A percentile compares a stretch with the other conserved stretches of the same genome.
phyloP scores from a whole-genome alignment of 2,888 invertebrate genomes.

The Venusia cambrica region DNA sequence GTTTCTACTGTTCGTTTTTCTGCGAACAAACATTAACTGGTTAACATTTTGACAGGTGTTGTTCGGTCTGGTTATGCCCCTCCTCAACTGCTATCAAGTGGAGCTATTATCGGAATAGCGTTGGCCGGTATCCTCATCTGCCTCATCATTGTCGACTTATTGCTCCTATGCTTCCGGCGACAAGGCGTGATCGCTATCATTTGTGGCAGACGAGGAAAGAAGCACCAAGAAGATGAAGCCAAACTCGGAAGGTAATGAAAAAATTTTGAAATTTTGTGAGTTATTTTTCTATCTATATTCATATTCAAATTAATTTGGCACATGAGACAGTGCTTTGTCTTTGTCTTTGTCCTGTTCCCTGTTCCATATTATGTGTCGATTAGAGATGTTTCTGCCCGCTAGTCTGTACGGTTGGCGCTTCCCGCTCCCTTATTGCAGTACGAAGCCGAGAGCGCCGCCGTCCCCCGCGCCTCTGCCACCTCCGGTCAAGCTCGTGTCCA shows the following conservation, averaged over 20 bases:
- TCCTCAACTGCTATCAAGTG: constrained; percentile 83
- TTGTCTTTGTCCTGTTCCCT: constrained; percentile 34
- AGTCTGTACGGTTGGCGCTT: constrained; percentile 98
- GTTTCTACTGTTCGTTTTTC: constrained; percentile 59
- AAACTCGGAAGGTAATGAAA: constrained; percentile 89
- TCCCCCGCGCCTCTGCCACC: constrained; percentile 90
- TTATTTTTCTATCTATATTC: constrained; percentile 24
- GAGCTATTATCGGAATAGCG: constrained; percentile 92
- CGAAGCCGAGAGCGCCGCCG: constrained; percentile 90
- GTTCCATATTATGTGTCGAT: constrained; percentile 62
- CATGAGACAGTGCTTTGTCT: constrained; percentile 47
- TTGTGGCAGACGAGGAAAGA: constrained; percentile 84
- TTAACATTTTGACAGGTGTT: constrained; percentile 59
- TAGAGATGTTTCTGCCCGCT: constrained; percentile 82
- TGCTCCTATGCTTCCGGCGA: constrained; percentile 86
- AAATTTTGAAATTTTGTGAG: constrained; percentile 9
- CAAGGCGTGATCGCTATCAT: constrained; percentile 86
- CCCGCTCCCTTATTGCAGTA: constrained; percentile 97
- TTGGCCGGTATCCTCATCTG: constrained; percentile 90
- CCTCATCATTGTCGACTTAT: constrained; percentile 91
- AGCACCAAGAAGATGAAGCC: constrained; percentile 89
- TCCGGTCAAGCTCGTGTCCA: constrained; percentile 87
- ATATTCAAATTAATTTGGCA: constrained; percentile 40
- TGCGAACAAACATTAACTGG: constrained; percentile 25
- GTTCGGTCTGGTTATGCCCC: constrained; percentile 71